These are phyloP conservation scores for Torymus tubicola DNA, from an alignment of 2,888 invertebrate species.

Conservation along the genomic window DNA sequence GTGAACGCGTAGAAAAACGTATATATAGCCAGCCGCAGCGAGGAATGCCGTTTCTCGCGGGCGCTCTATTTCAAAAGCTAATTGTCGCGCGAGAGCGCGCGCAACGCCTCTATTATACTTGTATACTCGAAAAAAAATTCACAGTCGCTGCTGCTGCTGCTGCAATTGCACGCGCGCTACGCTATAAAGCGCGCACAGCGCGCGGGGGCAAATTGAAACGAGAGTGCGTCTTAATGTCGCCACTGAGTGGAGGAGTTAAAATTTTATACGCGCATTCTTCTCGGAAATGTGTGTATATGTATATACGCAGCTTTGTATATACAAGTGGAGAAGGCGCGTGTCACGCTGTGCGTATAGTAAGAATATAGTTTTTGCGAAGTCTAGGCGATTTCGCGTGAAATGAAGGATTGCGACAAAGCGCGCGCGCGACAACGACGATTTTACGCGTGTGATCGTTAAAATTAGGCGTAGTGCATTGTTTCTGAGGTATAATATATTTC, in stretches of 20 bases:
- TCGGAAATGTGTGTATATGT: no score
- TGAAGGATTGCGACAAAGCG: no score
- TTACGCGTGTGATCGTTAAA: no score
- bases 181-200: slow-evolving; percentile 2
- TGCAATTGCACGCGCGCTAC: not conserved
- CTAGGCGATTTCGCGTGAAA: no score
- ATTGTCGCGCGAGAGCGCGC: slow-evolving; percentile 11
- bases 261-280: slow-evolving; percentile 9
- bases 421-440: no score
- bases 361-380: no score
- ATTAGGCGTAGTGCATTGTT: no score
- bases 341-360: no score
- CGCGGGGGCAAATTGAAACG: slow-evolving; percentile 6
- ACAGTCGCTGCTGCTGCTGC: slow-evolving; percentile 16
- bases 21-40: not conserved
- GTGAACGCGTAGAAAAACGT: not conserved
- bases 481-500: no score
- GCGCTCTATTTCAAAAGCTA: slow-evolving; percentile 32
- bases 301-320: no score
- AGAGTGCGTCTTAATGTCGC: slow-evolving; percentile 20
- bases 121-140: slow-evolving; percentile 7
- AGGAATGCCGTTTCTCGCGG: slow-evolving; percentile 20
- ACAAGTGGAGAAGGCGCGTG: no score
- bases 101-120: slow-evolving; percentile 16
- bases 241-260: slow-evolving; percentile 8